Evolutionary conservation across 2,888 invertebrate genomes (phyloP).

Genomic region (Nomada fabriciana): DNA sequence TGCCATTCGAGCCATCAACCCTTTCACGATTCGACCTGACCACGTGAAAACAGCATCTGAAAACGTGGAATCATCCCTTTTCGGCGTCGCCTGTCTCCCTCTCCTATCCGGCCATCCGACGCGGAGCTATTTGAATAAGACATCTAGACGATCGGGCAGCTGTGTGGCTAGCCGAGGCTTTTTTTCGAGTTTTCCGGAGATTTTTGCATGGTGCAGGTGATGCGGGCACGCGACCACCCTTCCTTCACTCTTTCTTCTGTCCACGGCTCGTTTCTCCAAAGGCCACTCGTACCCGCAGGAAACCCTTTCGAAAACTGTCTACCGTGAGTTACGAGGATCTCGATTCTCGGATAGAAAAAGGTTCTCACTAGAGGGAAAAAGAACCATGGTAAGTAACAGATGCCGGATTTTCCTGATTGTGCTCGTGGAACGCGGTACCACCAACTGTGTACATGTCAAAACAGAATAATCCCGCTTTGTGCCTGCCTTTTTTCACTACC

Average conservation of each 20-base stretch:
- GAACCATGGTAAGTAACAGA: conserved; percentile 66
- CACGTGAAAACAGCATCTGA: conserved; percentile 35
- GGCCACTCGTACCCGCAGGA: conserved; percentile 55
- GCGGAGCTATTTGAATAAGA: conserved; percentile 68
- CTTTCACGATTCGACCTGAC: conserved; percentile 42
- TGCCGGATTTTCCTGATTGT: conserved; percentile 68
- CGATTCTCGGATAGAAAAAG: conserved; percentile 50
- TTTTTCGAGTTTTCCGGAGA: conserved; percentile 71
- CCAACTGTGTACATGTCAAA: conserved; percentile 78
- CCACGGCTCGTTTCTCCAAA: conserved; percentile 31
- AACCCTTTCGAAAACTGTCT: conserved; percentile 66
- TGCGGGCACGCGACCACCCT: conserved; percentile 79
- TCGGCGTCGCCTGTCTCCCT: conserved; percentile 5
- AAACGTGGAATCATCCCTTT: conserved; percentile 63
- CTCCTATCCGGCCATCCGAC: conserved; percentile 19
- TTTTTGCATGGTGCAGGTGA: conserved; percentile 78
- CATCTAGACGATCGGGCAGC: conserved; percentile 58
- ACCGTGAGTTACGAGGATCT: conserved; percentile 73
- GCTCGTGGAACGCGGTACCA: conserved; percentile 63
- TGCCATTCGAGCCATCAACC: conserved; percentile 56
- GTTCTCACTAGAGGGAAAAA: conserved; percentile 24
- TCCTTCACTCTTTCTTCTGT: conserved; percentile 40
- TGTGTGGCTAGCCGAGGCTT: conserved; percentile 45
- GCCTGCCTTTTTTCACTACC: background rate
- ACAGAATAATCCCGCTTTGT: conserved; percentile 72